These are phyloP conservation scores for Diachasma alloeum DNA, from an alignment of 1,140 invertebrate genomes.

Conservation along the genomic window DNA sequence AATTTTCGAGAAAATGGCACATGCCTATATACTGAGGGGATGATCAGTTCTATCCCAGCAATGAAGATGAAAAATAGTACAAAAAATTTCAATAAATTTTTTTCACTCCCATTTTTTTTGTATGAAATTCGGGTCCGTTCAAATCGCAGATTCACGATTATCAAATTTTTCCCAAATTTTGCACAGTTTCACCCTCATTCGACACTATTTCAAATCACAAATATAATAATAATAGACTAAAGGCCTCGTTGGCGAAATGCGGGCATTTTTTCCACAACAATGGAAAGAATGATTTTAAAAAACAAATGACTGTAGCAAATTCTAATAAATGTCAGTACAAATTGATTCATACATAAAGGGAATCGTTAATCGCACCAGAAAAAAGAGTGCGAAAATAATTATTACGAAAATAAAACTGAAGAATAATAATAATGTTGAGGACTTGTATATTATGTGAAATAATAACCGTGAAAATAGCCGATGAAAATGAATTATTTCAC, in stretches of 20 bases:
- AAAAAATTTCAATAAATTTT: not conserved
- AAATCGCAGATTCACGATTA: not conserved
- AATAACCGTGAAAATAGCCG: slow-evolving; percentile 46
- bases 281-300: slow-evolving; percentile 13
- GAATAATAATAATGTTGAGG: slow-evolving; percentile 47
- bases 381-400: slow-evolving; percentile 35
- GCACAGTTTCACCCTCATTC: not conserved
- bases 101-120: not conserved
- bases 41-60: no score
- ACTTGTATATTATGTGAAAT: slow-evolving; percentile 57
- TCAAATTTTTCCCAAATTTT: not conserved
- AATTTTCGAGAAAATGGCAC: no score
- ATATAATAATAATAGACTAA: not conserved
- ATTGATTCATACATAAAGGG: slow-evolving; percentile 45
- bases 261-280: not conserved
- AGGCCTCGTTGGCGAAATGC: not conserved
- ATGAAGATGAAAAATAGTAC: not conserved
- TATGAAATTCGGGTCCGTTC: not conserved
- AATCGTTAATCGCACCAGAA: not conserved
- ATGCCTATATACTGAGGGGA: no score
- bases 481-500: slow-evolving; percentile 51
- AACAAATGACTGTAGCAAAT: slow-evolving; percentile 40
- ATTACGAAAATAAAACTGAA: slow-evolving; percentile 33
- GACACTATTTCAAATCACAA: not conserved
- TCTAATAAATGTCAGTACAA: slow-evolving; percentile 63